Percentiles rank a stretch among this genome's conserved stretches.
These are phyloP conservation scores for Lasius platythorax DNA, from an alignment of 2,888 invertebrate genomes.

Conservation along the genomic window DNA sequence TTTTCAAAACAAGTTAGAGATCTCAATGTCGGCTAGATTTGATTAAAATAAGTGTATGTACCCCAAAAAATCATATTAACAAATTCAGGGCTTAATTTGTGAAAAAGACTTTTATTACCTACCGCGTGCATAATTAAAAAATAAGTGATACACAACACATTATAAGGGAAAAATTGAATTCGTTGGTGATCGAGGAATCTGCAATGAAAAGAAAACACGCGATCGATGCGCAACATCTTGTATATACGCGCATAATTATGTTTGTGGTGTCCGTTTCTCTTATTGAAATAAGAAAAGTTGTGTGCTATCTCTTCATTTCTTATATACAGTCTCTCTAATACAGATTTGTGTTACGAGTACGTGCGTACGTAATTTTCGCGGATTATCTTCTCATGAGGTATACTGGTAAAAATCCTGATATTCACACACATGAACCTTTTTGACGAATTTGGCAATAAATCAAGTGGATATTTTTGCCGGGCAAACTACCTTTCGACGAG, in stretches of 20 bases:
- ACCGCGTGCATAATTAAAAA: neutral
- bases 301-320: slow-evolving; percentile 14
- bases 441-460: neutral
- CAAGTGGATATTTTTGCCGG: neutral
- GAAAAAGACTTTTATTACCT: neutral
- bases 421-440: neutral
- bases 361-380: neutral
- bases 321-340: neutral
- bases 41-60: neutral
- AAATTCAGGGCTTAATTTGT: neutral
- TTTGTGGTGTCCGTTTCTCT: neutral
- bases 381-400: neutral
- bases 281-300: neutral
- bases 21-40: neutral
- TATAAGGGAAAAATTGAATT: neutral
- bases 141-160: neutral
- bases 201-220: neutral
- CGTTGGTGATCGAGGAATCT: neutral
- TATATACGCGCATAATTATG: neutral
- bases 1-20: neutral
- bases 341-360: slow-evolving; percentile 8
- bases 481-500: neutral
- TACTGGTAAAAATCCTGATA: neutral
- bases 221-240: neutral
- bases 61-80: neutral